Evolutionary conservation across 2,888 invertebrate species (phyloP), one percentile per base, ranked within the genome.

Genomic region (Anoplius nigerrimus): DNA sequence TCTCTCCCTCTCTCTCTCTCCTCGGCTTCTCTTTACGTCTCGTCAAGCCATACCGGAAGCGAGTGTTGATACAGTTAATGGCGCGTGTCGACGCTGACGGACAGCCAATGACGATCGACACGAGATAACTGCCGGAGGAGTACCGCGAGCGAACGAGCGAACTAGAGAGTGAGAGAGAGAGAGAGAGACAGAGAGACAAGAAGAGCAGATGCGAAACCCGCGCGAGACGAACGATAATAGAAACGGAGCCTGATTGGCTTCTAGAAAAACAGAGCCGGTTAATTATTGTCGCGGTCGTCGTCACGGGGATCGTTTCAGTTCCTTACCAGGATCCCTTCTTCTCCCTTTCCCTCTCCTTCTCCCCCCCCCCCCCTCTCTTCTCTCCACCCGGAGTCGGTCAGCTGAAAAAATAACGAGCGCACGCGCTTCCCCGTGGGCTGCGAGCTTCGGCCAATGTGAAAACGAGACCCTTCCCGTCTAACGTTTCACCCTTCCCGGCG

Each of bases 351-450:
- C 67, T 76, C 66, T 21, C 70, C 72, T 74, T 70, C 69, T 62
- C 70, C 55, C 66, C 58, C 45, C 70, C 54, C 51, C 18, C 63
- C 52, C 62, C 43, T 48, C 45, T 66, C 70, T 64, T 52, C 54
- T 67, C 54, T 61, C 11, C 34, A 62, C 59, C 45, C 69, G 69
- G 34, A 34, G 22, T 64, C 77, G 53, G 66, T 76, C 86, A 83
- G 84, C 86, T 86, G 86, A 82, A 84, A 83, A 84, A 86, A 86
- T 83, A 86, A 82, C 79, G 72, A 72, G 79, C 71, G 72, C 74
- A 72, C 74, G 62, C 72, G 69, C 48, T 34, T 34, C 34, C 34
- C 11, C 2, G 34, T 34, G 6, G 34, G 11, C 34, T 6, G 34
- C 34, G 34, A 34, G 11, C 11, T 34, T 34, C 34, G 34, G 34